phyloP scores from a whole-genome alignment of 1,140 invertebrate genomes.

The Formica exsecta region DNA sequence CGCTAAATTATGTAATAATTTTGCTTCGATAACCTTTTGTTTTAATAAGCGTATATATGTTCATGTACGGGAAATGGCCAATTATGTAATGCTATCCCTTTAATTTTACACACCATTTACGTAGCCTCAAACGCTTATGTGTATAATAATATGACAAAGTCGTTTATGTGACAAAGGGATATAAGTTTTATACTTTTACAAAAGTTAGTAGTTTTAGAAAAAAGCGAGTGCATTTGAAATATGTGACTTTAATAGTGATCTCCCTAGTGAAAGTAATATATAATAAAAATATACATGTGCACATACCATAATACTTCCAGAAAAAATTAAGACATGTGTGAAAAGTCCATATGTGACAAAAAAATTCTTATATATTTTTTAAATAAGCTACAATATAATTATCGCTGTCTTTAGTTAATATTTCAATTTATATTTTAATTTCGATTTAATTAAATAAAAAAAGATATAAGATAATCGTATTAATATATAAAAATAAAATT shows the following conservation, averaged over 20 bases:
- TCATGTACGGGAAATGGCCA: constrained; percentile 39
- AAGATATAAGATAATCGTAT: not conserved
- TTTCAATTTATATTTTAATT: constrained; percentile 8
- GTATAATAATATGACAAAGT: not conserved
- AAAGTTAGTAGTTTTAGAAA: constrained; percentile 12
- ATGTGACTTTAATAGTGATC: not conserved
- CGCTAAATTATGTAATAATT: constrained; percentile 1
- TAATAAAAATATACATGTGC: not conserved
- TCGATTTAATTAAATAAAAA: constrained; percentile 6
- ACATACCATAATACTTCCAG: not conserved
- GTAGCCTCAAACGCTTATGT: not conserved
- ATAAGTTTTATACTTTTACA: not conserved
- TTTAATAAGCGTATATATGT: not conserved
- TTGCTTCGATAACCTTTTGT: not conserved
- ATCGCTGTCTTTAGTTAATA: not conserved
- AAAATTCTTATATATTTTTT: not conserved
- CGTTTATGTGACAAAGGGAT: not conserved
- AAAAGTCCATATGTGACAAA: not conserved
- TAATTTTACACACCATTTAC: constrained; percentile 44
- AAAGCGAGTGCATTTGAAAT: not conserved
- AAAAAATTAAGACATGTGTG: constrained; percentile 18
- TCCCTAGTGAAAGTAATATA: not conserved
- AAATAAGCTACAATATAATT: not conserved
- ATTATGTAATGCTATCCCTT: constrained; percentile 29
- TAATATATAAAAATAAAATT: constrained; percentile 3